A percentile compares a stretch with the other conserved stretches of the same genome.
Conservation (phyloP, 2,888 invertebrate species). For the Pherbina coryleti region DNA sequence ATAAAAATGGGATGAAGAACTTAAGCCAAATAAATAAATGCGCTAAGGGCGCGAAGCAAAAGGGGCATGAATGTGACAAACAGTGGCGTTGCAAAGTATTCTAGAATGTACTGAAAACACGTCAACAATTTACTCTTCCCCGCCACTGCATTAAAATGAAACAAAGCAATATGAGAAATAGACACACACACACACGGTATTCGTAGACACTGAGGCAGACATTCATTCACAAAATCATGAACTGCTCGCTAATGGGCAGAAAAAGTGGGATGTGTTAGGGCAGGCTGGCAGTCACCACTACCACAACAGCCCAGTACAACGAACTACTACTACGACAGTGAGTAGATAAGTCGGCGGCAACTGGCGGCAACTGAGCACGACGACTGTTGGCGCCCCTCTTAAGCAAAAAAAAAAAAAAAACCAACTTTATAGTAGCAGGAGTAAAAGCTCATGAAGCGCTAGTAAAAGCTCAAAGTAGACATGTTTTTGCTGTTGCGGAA, state of each 20-base stretch:
- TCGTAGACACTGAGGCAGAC: conserved; percentile 24
- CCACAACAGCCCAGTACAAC: not conserved
- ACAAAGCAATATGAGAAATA: not conserved
- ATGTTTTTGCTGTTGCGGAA: conserved; percentile 26
- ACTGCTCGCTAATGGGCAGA: not conserved
- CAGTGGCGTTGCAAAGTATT: not conserved
- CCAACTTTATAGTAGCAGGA: conserved; percentile 13
- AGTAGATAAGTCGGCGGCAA: not conserved
- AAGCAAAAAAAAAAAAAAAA: not conserved
- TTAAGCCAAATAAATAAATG: not conserved
- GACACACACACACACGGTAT: not conserved
- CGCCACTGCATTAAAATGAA: not conserved
- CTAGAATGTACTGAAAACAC: not conserved
- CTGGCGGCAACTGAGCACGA: too few species aligned
- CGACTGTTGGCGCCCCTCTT: too few species aligned
- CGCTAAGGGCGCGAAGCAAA: not conserved
- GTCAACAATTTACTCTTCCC: not conserved
- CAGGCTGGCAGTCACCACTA: not conserved
- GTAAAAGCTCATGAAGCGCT: conserved; percentile 43
- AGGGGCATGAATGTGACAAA: not conserved
- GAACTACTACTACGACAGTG: not conserved
- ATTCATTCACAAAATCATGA: conserved; percentile 42
- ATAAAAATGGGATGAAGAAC: not conserved
- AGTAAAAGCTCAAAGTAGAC: conserved; percentile 43
- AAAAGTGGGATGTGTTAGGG: not conserved